Evolutionary conservation across 2,113 vertebrate genomes (phyloP), one percentile per base, ranked within the genome.

Genomic region (Sander lucioperca): DNA sequence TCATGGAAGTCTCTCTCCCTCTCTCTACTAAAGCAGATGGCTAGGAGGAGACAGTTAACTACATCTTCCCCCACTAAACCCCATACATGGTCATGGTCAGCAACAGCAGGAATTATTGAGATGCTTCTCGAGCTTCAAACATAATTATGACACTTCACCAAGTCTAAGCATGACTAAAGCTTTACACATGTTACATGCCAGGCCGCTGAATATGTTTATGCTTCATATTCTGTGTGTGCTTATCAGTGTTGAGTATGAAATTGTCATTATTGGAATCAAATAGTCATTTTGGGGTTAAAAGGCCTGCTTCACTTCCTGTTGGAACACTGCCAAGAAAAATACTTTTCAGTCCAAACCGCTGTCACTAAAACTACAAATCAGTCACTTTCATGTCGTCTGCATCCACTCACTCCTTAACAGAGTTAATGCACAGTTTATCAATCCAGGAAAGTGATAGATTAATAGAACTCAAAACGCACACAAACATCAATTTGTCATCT

Each of bases 41-140:
- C 23, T 63, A 19, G 53, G 74, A 19, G 53, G 74, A 74, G 65
- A 33, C 33, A 61, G 62, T 83, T 77, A 61, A 45, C 27, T 68
- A 18, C 54, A 71, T 77, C 39, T 70, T 54, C 51, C 51, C 53
- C 51, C 39, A 64, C 45, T 73, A 51, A 57, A 66, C 30, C 66
- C 88, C 78, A 69, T 84, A 90, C 19, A 86, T 84, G 84, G 74
- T 73, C 71, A 79, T 58, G 47, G 71, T 73, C 61, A 48, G 74
- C 21, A 45, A 62, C 64, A 71, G 48, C 58, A 67, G 56, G 61
- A 85, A 54, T 53, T 51, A 78, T 47, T 66, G 21, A 74, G 53
- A 77, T 50, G 58, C 71, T 61, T 56, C n/a, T 45, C 14, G n/a
- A 74, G 56, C 10, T 79, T 78, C 30, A 66, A 83, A 71, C 45